Evolutionary conservation across 2,113 vertebrate species (phyloP).

Genomic region (Pipra filicauda): DNA sequence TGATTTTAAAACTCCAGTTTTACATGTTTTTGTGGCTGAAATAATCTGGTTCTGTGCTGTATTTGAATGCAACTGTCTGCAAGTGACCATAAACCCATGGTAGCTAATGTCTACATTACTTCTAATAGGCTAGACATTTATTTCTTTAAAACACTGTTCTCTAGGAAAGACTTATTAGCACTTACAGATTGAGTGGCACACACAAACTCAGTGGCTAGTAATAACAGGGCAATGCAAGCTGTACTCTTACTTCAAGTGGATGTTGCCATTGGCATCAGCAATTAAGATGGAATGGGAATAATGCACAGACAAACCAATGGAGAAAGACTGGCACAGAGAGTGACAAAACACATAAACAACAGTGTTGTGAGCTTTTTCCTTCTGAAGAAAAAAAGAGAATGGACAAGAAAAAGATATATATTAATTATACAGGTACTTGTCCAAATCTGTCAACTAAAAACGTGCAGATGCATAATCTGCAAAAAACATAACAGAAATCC

Average conservation of each 20-base stretch:
- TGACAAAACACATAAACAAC: not conserved
- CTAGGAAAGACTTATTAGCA: slow-evolving; percentile 69
- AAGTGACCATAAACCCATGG: slow-evolving; percentile 17
- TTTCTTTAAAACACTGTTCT: slow-evolving; percentile 63
- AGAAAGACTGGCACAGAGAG: slow-evolving; percentile 35
- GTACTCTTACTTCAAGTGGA: not conserved
- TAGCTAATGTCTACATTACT: slow-evolving; percentile 47
- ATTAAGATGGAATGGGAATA: slow-evolving; percentile 49
- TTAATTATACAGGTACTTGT: not conserved
- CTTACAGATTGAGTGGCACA: slow-evolving; percentile 55
- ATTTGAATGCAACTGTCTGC: slow-evolving; percentile 8
- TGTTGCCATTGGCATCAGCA: slow-evolving; percentile 48
- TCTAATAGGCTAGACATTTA: slow-evolving; percentile 48
- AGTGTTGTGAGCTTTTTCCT: not conserved
- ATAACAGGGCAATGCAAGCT: slow-evolving; percentile 48
- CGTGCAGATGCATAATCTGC: not conserved
- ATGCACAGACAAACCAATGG: slow-evolving; percentile 12
- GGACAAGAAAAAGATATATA: not conserved
- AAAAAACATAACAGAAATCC: not conserved
- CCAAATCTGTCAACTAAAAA: not conserved
- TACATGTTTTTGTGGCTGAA: not conserved
- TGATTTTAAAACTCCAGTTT: not conserved
- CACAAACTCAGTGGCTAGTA: slow-evolving; percentile 47
- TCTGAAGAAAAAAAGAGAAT: not conserved
- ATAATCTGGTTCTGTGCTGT: not conserved